Evolutionary conservation across 2,797 vertebrate species (phyloP).

Genomic region (Scolopax rusticola): DNA sequence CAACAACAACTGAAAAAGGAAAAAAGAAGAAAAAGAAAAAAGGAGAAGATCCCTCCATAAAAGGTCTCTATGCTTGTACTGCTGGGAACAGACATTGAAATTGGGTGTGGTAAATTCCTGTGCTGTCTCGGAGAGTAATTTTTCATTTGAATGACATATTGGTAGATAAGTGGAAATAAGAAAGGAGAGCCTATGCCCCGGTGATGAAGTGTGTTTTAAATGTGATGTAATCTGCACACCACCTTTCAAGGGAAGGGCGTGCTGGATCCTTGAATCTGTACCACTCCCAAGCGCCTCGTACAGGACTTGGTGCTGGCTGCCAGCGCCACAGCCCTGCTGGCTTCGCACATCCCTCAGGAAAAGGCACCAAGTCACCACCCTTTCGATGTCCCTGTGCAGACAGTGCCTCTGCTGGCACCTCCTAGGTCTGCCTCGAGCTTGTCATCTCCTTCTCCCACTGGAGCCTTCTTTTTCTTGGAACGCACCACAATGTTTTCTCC

Average conservation of each 20-base stretch:
- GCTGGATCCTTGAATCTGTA: neutral
- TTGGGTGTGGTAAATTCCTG: neutral
- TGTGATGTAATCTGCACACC: neutral
- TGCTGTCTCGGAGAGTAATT: neutral
- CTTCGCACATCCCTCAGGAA: fast-evolving
- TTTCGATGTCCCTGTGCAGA: fast-evolving
- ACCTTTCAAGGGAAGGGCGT: neutral
- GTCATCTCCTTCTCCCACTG: neutral
- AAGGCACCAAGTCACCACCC: neutral
- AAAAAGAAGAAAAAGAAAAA: neutral
- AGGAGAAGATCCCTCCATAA: neutral
- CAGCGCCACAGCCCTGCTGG: neutral
- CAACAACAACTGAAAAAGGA: no score
- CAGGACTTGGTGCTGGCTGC: neutral
- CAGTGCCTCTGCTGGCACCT: neutral
- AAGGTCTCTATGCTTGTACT: neutral
- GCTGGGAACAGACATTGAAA: neutral
- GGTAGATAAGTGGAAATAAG: neutral
- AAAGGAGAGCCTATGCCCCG: neutral
- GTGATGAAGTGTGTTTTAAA: neutral
- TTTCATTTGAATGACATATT: neutral
- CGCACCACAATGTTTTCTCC: neutral
- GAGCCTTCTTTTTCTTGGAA: neutral
- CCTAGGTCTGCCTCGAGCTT: neutral
- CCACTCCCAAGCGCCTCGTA: fast-evolving